These are phyloP conservation scores for Iselma pallidipennis DNA, from an alignment of 2,888 invertebrate genomes.

Conservation along the genomic window DNA sequence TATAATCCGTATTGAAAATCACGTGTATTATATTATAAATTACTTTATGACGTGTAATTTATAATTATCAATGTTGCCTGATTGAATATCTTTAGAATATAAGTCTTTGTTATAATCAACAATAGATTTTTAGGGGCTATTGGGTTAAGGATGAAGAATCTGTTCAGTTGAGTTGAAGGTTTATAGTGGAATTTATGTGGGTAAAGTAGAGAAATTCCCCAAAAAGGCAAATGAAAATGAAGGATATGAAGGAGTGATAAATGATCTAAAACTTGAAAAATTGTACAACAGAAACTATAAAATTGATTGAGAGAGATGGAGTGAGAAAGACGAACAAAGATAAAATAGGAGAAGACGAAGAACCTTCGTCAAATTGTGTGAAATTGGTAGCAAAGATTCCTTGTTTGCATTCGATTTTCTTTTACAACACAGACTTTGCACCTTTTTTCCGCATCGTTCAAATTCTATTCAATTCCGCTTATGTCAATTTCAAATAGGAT, in stretches of 20 bases:
- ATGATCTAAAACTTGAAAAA: slow-evolving; percentile 1
- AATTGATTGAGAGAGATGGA: not conserved
- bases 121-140: not conserved
- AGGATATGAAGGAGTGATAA: not conserved
- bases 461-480: not conserved
- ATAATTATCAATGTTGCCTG: not conserved
- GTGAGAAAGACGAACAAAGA: not conserved
- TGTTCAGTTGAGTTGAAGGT: not conserved
- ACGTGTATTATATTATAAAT: not conserved
- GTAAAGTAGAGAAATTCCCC: not conserved
- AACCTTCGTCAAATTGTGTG: too few species aligned
- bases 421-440: not conserved
- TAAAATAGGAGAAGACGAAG: not conserved
- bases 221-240: not conserved
- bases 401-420: not conserved
- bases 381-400: not conserved
- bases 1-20: too few species aligned
- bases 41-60: slow-evolving; percentile 14
- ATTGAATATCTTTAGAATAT: not conserved
- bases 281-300: not conserved
- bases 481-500: not conserved
- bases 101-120: not conserved
- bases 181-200: not conserved
- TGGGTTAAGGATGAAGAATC: not conserved
- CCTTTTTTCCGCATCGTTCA: not conserved